phyloP scores from a whole-genome alignment of 2,888 invertebrate genomes.

The Punctoribates punctum region DNA sequence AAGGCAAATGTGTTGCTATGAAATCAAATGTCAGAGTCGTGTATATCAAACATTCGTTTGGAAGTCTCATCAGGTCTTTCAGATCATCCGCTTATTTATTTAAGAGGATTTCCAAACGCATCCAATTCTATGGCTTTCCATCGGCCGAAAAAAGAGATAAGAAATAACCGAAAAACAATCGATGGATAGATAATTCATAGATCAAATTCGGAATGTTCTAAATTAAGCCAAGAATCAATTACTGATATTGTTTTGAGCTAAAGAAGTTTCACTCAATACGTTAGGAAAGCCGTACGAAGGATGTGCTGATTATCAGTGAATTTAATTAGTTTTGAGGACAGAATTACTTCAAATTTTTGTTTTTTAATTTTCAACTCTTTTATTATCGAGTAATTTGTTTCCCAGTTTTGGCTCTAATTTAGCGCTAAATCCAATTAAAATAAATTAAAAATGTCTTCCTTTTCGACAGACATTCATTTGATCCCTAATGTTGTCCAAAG shows the following conservation, averaged over 20 bases:
- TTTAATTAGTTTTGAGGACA: too few relatives aligned
- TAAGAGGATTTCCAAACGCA: neutral
- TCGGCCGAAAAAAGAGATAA: neutral
- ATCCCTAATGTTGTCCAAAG: neutral
- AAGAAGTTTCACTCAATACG: too few relatives aligned
- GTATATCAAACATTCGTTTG: neutral
- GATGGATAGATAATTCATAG: neutral
- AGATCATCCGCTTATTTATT: constrained; percentile 14
- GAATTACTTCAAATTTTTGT: too few relatives aligned
- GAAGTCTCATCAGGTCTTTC: constrained; percentile 3
- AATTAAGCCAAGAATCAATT: too few relatives aligned
- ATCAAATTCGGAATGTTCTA: neutral
- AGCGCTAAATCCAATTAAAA: constrained; percentile 9
- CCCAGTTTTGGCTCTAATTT: neutral
- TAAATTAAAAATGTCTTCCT: neutral
- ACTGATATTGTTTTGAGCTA: too few relatives aligned
- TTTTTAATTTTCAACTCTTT: neutral
- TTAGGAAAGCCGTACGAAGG: too few relatives aligned
- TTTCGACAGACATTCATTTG: neutral
- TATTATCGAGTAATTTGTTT: neutral
- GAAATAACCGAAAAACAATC: neutral
- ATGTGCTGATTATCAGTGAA: too few relatives aligned
- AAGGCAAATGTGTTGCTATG: constrained; percentile 1
- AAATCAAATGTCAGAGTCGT: neutral
- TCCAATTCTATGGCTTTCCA: neutral